A percentile compares a stretch with the other conserved stretches of the same genome.
These are phyloP conservation scores for Erethizon dorsatum DNA, from an alignment of 2,797 vertebrate genomes.

Conservation along the genomic window DNA sequence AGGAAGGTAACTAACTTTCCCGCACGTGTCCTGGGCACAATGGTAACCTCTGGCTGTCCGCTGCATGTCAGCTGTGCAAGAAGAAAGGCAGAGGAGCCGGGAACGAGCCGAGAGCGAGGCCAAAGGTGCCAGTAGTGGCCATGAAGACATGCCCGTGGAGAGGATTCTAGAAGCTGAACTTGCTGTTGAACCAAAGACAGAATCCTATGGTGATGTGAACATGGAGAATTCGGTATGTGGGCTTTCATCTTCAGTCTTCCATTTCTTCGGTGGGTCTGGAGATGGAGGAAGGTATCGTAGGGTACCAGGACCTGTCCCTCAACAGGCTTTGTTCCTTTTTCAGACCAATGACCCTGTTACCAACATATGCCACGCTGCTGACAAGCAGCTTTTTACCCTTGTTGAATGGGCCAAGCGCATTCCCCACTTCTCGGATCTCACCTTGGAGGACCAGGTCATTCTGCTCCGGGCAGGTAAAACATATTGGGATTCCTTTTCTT, in stretches of 20 bases:
- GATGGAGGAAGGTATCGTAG: accelerated
- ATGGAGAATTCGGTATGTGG: conserved; percentile 93
- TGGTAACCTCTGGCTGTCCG: neutral
- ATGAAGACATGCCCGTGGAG: conserved; percentile 98
- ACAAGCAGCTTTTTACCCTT: conserved; percentile 98
- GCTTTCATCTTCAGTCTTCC: accelerated
- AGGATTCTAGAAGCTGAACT: conserved; percentile 98
- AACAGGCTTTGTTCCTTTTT: neutral
- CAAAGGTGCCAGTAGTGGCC: conserved; percentile 92
- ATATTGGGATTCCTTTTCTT: neutral
- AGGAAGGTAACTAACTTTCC: neutral
- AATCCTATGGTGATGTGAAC: conserved; percentile 91
- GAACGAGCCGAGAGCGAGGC: conserved; percentile 95
- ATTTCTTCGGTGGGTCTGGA: neutral
- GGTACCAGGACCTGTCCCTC: neutral
- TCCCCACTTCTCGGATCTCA: conserved; percentile 97
- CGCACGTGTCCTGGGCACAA: accelerated
- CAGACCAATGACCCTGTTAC: conserved; percentile 98
- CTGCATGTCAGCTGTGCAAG: conserved; percentile 94
- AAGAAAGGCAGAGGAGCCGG: conserved; percentile 97
- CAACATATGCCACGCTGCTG: conserved; percentile 98
- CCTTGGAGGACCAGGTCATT: conserved; percentile 98
- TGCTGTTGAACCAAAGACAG: conserved; percentile 97
- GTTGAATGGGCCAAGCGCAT: conserved; percentile 99
- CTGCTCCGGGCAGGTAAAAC: conserved; percentile 95